Base-by-base conservation (phyloP, 2,797 vertebrate species). In the Typhlichthys subterraneus region DNA sequence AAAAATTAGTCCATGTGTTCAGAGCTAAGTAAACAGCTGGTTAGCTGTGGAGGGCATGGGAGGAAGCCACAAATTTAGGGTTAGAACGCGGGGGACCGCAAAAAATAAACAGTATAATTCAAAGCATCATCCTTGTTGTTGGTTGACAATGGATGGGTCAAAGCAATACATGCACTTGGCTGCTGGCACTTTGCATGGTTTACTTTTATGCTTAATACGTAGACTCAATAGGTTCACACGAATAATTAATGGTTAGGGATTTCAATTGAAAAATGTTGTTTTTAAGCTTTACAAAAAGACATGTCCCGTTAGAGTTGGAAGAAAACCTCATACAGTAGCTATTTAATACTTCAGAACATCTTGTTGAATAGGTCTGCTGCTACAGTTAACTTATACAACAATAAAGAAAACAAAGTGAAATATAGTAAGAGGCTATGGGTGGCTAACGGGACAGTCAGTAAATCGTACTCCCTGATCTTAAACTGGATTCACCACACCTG, bases 401-500 rank as follows among this genome's bases (percentile, higher is more conserved):
- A 53, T 5, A 33, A 8, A 33, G 72, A 83, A 68, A 67, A 77
- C 82, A 63, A 72, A 67, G 62, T 17, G 66, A 69, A 80, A 74
- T 23, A 84, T 64, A 64, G 63, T 54, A 76, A 71, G 65, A 83
- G 77, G 76, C 57, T 81, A 72, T 69, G 67, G 63, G 63, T 83
- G 72, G 63, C 63, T 56, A 73, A 74, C 60, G 67, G 81, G 63
- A 83, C 64, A 84, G 61, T 82, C 77, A 12, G 75, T 78, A 77
- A 82, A 83, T 85, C 75, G 72, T 82, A 83, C 87, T 84, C 76
- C 77, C 68, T 80, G 69, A 84, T 76, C 67, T 52, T 52, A 85
- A 85, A 83, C 75, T 69, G 75, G 79, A 87, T 86, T 85, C 61
- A 81, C 73, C 74, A 82, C 75, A 87, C 85, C 81, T 85, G 83